These are phyloP conservation scores for Peromyscus aztecus DNA, from an alignment of 2,797 vertebrate species.

Conservation along the genomic window DNA sequence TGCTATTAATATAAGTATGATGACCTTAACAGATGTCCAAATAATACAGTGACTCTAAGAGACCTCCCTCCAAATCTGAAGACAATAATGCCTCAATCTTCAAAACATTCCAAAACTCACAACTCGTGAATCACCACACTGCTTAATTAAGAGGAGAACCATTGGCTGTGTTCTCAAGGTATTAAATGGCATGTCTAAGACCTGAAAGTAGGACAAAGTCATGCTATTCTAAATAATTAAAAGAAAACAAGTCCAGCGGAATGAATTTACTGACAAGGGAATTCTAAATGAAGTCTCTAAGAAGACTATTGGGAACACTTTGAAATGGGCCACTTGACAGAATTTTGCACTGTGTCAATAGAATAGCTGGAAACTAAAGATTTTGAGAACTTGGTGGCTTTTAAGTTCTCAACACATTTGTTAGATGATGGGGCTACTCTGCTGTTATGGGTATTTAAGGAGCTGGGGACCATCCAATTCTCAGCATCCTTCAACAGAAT, in stretches of 20 bases:
- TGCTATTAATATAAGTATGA: background rate
- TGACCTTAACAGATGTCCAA: background rate
- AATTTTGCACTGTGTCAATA: slow-evolving; percentile 38
- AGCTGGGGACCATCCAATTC: slow-evolving; percentile 23
- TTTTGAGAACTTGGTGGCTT: slow-evolving; percentile 22
- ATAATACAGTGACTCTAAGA: slow-evolving; percentile 20
- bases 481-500: slow-evolving; percentile 39
- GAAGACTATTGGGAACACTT: background rate
- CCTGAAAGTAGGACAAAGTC: background rate
- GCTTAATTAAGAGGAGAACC: background rate
- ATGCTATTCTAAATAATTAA: slow-evolving; percentile 22
- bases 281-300: slow-evolving; percentile 55
- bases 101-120: background rate
- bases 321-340: slow-evolving; percentile 51
- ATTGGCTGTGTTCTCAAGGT: background rate
- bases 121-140: background rate
- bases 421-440: slow-evolving; percentile 31
- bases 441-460: slow-evolving; percentile 57
- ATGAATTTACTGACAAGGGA: background rate
- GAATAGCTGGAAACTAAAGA: slow-evolving; percentile 28
- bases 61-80: background rate
- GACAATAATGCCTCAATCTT: background rate
- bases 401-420: slow-evolving; percentile 63
- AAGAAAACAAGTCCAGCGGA: background rate
- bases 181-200: background rate